phyloP scores from a whole-genome alignment of 2,888 invertebrate genomes.

The Cantharis rustica region DNA sequence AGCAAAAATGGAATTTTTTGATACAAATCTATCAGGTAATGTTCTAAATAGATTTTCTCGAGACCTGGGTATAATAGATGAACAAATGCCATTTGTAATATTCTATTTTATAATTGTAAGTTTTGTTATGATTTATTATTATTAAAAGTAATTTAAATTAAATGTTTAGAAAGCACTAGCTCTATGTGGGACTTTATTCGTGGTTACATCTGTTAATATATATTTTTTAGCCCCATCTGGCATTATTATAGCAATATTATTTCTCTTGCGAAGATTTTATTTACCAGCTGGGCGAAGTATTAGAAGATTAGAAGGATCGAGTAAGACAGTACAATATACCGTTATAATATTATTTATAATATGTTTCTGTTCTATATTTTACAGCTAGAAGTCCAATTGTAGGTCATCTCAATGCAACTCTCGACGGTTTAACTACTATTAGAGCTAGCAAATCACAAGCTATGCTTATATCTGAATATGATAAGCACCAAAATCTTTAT shows the following conservation, averaged over 20 bases:
- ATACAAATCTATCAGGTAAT: constrained; percentile 23
- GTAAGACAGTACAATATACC: constrained; percentile 54
- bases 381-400: constrained; percentile 39
- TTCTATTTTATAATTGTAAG: neutral
- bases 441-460: constrained; percentile 47
- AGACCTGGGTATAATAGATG: constrained; percentile 28
- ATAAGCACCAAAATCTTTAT: constrained; percentile 49
- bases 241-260: constrained; percentile 67
- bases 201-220: constrained; percentile 72
- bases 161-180: constrained; percentile 59
- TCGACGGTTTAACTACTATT: constrained; percentile 53
- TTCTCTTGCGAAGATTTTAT: constrained; percentile 67
- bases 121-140: neutral
- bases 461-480: constrained; percentile 48
- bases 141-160: neutral
- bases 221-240: constrained; percentile 68
- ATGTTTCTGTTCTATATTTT: neutral
- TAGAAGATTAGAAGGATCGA: constrained; percentile 70
- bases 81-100: constrained; percentile 14
- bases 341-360: too few species aligned
- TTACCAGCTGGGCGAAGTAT: constrained; percentile 75
- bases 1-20: constrained; percentile 24
- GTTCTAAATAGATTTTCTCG: constrained; percentile 31
- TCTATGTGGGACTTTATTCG: constrained; percentile 70
- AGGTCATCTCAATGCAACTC: constrained; percentile 50